A percentile compares a stretch with the other conserved stretches of the same genome.
Evolutionary conservation across 2,888 invertebrate genomes (phyloP).

Genomic region (Steinernema scapterisci): DNA sequence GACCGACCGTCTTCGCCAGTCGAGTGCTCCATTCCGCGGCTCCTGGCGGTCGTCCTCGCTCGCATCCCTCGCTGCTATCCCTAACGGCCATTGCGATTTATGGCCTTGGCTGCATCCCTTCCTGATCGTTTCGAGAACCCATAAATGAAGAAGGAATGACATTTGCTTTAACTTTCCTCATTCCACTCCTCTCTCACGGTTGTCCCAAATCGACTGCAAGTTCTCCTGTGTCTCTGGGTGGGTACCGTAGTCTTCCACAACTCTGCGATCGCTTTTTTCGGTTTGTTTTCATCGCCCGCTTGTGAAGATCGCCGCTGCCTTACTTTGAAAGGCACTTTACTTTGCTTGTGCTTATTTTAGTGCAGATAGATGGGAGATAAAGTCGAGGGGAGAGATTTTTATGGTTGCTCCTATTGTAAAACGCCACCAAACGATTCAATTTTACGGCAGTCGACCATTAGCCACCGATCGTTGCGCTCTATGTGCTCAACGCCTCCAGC

Average conservation of each 20-base stretch:
- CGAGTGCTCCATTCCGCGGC: too few relatives aligned
- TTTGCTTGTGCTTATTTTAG: slow-evolving; percentile 20
- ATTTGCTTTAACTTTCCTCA: too few relatives aligned
- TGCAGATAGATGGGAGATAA: slow-evolving; percentile 31
- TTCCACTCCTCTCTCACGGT: too few relatives aligned
- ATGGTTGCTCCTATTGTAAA: slow-evolving; percentile 30
- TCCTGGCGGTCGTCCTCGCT: too few relatives aligned
- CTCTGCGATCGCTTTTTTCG: too few relatives aligned
- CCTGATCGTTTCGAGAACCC: not conserved
- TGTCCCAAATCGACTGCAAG: too few relatives aligned
- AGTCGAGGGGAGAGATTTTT: slow-evolving; percentile 24
- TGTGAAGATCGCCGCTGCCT: not conserved
- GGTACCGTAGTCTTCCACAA: too few relatives aligned
- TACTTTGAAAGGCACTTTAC: not conserved
- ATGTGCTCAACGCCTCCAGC: not conserved
- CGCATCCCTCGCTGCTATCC: not conserved
- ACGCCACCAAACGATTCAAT: slow-evolving; percentile 30
- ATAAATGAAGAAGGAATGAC: not conserved
- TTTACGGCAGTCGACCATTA: slow-evolving; percentile 30
- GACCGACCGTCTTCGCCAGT: too few relatives aligned
- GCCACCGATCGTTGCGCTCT: slow-evolving; percentile 30
- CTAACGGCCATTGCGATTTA: slow-evolving; percentile 6
- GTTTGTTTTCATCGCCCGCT: too few relatives aligned
- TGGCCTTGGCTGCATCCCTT: not conserved
- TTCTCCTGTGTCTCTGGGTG: too few relatives aligned